These are phyloP conservation scores for Amazona ochrocephala DNA, from an alignment of 2,797 vertebrate genomes.

Conservation along the genomic window DNA sequence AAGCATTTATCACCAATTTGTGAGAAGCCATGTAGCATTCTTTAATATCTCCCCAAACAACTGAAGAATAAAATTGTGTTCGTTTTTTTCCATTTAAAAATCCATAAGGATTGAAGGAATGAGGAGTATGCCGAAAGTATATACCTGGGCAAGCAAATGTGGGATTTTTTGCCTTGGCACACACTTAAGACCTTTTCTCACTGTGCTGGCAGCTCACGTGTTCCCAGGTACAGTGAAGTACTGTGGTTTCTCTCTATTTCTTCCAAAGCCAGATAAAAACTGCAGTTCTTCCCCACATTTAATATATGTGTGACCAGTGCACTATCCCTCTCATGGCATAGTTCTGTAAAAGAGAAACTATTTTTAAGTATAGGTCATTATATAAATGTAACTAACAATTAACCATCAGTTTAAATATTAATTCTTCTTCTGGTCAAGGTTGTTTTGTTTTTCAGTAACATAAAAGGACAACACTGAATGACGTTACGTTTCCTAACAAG, in stretches of 20 bases:
- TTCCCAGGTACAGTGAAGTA: not conserved
- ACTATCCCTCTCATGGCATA: not conserved
- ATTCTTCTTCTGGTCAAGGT: not conserved
- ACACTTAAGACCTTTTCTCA: not conserved
- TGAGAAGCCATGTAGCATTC: not conserved
- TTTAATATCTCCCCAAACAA: not conserved
- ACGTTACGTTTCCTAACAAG: not conserved
- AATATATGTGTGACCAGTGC: not conserved
- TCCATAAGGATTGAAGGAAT: not conserved
- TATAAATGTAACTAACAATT: not conserved
- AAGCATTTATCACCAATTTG: not conserved
- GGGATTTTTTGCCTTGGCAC: not conserved
- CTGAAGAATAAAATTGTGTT: not conserved
- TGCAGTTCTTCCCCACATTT: not conserved
- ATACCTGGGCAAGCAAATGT: not conserved
- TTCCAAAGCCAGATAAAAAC: not conserved
- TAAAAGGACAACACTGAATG: not conserved
- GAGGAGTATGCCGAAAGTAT: not conserved
- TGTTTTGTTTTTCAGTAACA: slow-evolving; percentile 27
- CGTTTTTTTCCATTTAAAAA: not conserved
- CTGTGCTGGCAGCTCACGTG: not conserved
- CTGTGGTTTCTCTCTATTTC: not conserved
- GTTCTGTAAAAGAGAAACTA: not conserved
- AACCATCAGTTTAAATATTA: not conserved
- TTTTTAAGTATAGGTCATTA: not conserved